A percentile compares a stretch with the other conserved stretches of the same genome.
These are phyloP conservation scores for Chelmon rostratus DNA, from an alignment of 2,797 vertebrate species.

Conservation along the genomic window DNA sequence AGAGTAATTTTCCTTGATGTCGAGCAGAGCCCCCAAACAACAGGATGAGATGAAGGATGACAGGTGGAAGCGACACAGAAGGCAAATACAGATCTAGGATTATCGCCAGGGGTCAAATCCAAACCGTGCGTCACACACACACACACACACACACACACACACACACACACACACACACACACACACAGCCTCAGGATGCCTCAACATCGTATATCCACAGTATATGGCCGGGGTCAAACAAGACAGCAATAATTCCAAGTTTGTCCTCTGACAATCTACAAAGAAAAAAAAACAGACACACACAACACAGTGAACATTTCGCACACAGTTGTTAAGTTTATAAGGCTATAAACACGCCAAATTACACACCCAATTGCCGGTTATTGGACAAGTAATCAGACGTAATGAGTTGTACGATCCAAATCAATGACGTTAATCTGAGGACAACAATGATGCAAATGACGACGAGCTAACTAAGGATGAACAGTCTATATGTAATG, in stretches of 20 bases:
- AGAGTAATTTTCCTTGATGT: constrained; percentile 68
- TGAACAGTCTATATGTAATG: neutral
- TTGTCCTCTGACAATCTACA: constrained; percentile 29
- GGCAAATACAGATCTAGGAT: constrained; percentile 76
- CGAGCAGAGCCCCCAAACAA: constrained; percentile 60
- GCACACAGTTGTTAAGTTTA: neutral
- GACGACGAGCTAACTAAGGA: neutral
- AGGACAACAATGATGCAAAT: constrained; percentile 10
- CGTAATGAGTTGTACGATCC: constrained; percentile 21
- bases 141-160: constrained; percentile 44
- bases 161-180: constrained; percentile 25
- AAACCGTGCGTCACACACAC: constrained; percentile 60
- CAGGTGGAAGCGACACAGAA: constrained; percentile 82
- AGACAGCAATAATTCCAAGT: constrained; percentile 23
- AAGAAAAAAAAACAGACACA: neutral
- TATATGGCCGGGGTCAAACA: constrained; percentile 47
- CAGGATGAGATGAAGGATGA: constrained; percentile 81
- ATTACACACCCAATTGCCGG: constrained; percentile 10
- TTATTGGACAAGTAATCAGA: constrained; percentile 12
- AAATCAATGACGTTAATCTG: constrained; percentile 23
- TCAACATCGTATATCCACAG: constrained; percentile 38
- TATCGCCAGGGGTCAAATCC: constrained; percentile 82
- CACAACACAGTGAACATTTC: neutral
- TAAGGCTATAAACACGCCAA: constrained; percentile 4
- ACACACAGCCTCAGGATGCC: constrained; percentile 59